phyloP scores from a whole-genome alignment of 37 sponge, comb jelly and placozoan species.

The Petrosia ficiformis region DNA sequence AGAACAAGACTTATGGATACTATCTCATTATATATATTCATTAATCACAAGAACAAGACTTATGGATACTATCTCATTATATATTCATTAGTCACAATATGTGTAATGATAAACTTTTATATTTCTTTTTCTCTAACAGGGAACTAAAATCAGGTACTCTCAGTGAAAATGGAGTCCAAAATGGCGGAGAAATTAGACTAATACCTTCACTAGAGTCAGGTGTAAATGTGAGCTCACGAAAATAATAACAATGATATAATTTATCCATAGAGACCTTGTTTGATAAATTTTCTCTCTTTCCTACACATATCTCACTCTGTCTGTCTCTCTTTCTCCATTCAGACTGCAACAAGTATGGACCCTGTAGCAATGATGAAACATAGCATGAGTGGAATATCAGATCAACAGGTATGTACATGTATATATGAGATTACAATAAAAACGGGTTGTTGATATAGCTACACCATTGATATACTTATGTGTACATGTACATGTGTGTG shows the following conservation, averaged over 20 bases:
- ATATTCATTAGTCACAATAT: too few species aligned
- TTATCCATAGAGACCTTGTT: neutral
- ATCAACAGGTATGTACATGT: slow-evolving; percentile 38
- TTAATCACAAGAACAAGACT: too few species aligned
- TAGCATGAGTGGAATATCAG: slow-evolving; percentile 71
- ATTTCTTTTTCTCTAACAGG: slow-evolving; percentile 7
- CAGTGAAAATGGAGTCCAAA: slow-evolving; percentile 32
- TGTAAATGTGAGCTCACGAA: slow-evolving; percentile 55
- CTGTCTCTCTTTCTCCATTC: neutral
- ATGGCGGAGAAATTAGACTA: slow-evolving; percentile 45
- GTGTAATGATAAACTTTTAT: too few species aligned
- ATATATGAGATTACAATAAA: neutral
- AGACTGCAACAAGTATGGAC: slow-evolving; percentile 50
- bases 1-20: too few species aligned
- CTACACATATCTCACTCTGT: slow-evolving; percentile 1
- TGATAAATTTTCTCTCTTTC: neutral
- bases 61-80: too few species aligned
- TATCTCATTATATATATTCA: too few species aligned
- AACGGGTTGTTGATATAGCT: neutral
- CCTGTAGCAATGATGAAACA: slow-evolving; percentile 77
- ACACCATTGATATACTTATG: neutral
- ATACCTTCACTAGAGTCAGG: slow-evolving; percentile 60
- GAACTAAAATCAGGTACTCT: slow-evolving; percentile 46
- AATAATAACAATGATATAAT: too few species aligned
- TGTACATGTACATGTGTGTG: neutral